These are phyloP conservation scores for Thaumetopoea pityocampa DNA, from an alignment of 1,140 invertebrate genomes.

Conservation along the genomic window DNA sequence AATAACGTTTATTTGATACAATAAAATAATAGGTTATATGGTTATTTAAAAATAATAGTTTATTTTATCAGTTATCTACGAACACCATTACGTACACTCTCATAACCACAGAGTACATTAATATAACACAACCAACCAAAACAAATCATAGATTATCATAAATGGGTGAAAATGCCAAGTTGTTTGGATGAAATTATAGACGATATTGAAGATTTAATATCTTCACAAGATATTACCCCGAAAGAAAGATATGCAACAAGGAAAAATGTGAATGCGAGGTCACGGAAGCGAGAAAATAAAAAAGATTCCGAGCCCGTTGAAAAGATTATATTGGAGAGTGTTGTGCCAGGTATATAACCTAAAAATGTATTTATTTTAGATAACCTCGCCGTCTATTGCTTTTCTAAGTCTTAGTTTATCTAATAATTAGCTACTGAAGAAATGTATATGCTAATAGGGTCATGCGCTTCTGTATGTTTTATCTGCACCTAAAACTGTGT, in stretches of 20 bases:
- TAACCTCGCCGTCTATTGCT: not conserved
- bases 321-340: slow-evolving; percentile 75
- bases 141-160: slow-evolving; percentile 12
- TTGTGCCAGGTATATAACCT: slow-evolving; percentile 89
- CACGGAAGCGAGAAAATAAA: slow-evolving; percentile 69
- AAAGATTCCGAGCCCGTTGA: slow-evolving; percentile 47
- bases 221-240: slow-evolving; percentile 84
- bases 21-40: too few species aligned
- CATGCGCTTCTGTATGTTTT: too few species aligned
- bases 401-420: not conserved
- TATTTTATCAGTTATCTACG: too few species aligned
- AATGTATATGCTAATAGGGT: too few species aligned
- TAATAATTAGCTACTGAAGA: too few species aligned
- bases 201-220: slow-evolving; percentile 90
- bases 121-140: slow-evolving; percentile 26
- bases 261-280: slow-evolving; percentile 80
- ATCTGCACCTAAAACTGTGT: too few species aligned
- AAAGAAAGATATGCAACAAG: slow-evolving; percentile 83
- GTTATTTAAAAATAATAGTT: too few species aligned
- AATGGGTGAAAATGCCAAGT: slow-evolving; percentile 69
- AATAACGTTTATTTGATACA: too few species aligned
- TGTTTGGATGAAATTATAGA: slow-evolving; percentile 81
- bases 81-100: too few species aligned
- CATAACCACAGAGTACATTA: too few species aligned
- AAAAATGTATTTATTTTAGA: slow-evolving; percentile 21